Percentiles rank a stretch among this genome's conserved stretches.
Evolutionary conservation across 2,888 invertebrate species (phyloP).

Genomic region (Diabrotica balteata): DNA sequence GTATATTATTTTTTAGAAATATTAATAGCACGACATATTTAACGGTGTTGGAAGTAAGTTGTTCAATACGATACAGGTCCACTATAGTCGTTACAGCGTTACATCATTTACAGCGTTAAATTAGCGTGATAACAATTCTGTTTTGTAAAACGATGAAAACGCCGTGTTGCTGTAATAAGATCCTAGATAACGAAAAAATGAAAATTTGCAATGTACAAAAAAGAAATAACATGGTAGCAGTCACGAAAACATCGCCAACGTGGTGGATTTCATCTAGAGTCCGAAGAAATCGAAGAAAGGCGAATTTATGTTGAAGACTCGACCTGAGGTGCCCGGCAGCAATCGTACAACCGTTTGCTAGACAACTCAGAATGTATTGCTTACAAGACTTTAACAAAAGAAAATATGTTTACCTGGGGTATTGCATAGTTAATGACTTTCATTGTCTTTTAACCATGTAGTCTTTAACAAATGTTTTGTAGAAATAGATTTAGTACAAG

Average conservation of each 20-base stretch:
- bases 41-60: too few relatives aligned
- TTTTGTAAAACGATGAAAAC: too few relatives aligned
- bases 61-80: too few relatives aligned
- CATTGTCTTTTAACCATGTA: not conserved
- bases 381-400: not conserved
- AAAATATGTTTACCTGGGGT: constrained; percentile 5
- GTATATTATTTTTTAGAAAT: too few relatives aligned
- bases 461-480: not conserved
- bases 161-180: too few relatives aligned
- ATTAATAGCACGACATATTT: too few relatives aligned
- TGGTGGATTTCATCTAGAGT: constrained; percentile 47
- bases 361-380: constrained; percentile 11
- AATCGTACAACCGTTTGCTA: constrained; percentile 1
- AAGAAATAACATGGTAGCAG: constrained; percentile 32
- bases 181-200: too few relatives aligned
- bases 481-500: too few relatives aligned
- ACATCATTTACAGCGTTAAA: too few relatives aligned
- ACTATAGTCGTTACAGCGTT: too few relatives aligned
- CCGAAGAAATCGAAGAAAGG: constrained; percentile 34
- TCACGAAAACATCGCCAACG: constrained; percentile 41
- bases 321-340: constrained; percentile 52
- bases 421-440: too few relatives aligned
- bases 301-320: constrained; percentile 43
- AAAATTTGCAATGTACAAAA: not conserved
- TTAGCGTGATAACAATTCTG: too few relatives aligned